Conservation (phyloP, 64 coral and sea anemone genomes). For the Montipora sp. region DNA sequence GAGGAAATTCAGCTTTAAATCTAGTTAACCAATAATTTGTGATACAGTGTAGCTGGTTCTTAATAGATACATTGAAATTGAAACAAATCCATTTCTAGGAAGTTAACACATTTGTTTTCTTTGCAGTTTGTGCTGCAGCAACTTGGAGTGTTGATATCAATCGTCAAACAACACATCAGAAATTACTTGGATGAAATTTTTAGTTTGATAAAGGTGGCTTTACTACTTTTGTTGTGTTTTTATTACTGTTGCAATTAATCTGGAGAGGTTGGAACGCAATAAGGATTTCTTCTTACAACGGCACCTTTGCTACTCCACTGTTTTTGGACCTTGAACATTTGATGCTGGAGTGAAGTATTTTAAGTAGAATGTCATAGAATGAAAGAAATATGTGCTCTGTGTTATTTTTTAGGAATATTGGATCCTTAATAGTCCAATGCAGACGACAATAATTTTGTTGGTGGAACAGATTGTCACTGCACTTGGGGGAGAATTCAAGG, state of each 20-base stretch:
- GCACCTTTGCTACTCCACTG: no score
- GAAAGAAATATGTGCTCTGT: background rate
- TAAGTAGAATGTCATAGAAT: no score
- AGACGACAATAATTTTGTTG: slow-evolving; percentile 91
- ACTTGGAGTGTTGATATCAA: slow-evolving; percentile 86
- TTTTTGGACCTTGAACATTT: no score
- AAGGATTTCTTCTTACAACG: no score
- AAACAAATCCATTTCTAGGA: no score
- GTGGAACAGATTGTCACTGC: slow-evolving; percentile 95
- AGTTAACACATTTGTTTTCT: background rate
- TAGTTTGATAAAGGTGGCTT: slow-evolving; percentile 83
- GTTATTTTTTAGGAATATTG: slow-evolving; percentile 80
- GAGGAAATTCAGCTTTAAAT: no score
- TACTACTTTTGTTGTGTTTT: background rate
- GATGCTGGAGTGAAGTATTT: no score
- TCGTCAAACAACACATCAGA: slow-evolving; percentile 97
- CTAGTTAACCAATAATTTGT: no score
- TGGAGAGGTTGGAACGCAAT: no score
- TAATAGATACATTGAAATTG: no score
- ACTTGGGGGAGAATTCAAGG: slow-evolving; percentile 97
- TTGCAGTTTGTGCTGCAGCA: slow-evolving; percentile 97
- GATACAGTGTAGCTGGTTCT: no score
- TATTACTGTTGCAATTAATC: no score
- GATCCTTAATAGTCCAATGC: slow-evolving; percentile 95
- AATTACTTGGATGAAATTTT: slow-evolving; percentile 96